phyloP scores from a whole-genome alignment of 1,140 invertebrate genomes.

The Pogonomyrmex californicus region DNA sequence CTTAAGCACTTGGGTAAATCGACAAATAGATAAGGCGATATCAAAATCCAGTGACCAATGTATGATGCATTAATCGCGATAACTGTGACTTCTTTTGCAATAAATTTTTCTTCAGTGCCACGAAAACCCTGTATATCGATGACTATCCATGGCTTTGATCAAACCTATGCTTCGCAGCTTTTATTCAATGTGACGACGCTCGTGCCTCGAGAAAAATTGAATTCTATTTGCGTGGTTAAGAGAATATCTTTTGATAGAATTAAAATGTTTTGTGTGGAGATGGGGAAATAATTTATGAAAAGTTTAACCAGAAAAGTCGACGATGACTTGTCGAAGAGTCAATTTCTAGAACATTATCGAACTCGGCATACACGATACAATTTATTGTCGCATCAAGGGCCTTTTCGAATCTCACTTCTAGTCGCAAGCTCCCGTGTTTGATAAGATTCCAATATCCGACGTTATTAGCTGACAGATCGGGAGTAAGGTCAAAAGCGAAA shows the following conservation, averaged over 20 bases:
- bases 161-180: too few species aligned
- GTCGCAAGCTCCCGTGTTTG: neutral
- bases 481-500: neutral
- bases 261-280: neutral
- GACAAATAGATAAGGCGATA: neutral
- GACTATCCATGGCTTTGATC: neutral
- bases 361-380: neutral
- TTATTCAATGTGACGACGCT: too few species aligned
- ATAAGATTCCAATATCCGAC: neutral
- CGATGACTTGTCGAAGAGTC: too few species aligned
- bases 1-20: neutral
- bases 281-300: neutral
- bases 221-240: too few species aligned
- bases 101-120: neutral
- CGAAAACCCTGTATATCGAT: neutral
- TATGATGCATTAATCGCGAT: neutral
- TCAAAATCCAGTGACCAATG: neutral
- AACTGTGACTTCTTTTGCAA: conserved; percentile 1
- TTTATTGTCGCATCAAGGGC: neutral
- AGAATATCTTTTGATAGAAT: too few species aligned
- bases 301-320: neutral
- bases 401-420: neutral
- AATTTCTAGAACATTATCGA: conserved; percentile 8
- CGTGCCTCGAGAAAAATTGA: too few species aligned
- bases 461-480: neutral